Conservation (phyloP, 2,797 vertebrate species). For the Notolabrus celidotus region DNA sequence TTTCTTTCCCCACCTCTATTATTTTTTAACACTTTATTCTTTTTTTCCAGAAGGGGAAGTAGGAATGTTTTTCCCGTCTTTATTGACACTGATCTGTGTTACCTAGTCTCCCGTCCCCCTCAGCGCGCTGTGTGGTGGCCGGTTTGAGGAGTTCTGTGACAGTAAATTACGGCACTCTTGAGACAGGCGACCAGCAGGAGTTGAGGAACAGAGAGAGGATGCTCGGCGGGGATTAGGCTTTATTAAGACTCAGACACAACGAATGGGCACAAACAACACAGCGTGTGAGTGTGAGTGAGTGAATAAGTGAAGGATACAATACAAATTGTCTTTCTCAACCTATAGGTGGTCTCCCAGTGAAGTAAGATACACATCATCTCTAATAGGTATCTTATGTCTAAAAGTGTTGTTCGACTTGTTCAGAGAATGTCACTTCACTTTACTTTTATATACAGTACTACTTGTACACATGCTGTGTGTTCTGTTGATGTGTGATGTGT, state of each 20-base stretch:
- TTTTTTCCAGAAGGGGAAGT: constrained; percentile 52
- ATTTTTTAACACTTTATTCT: constrained; percentile 74
- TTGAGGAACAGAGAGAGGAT: constrained; percentile 76
- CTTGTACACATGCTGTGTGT: constrained; percentile 3
- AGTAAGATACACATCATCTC: constrained; percentile 68
- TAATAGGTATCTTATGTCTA: constrained; percentile 72
- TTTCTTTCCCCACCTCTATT: constrained; percentile 67
- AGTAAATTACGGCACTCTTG: constrained; percentile 84
- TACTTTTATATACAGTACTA: constrained; percentile 7
- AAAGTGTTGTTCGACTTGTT: constrained; percentile 63
- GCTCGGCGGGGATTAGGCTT: constrained; percentile 81
- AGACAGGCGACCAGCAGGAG: constrained; percentile 82
- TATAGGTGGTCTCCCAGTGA: constrained; percentile 68
- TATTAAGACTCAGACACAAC: constrained; percentile 79
- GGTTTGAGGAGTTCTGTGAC: constrained; percentile 82
- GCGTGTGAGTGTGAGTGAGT: constrained; percentile 60
- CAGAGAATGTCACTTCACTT: constrained; percentile 46
- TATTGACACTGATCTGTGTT: constrained; percentile 71
- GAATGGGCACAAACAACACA: constrained; percentile 74
- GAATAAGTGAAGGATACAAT: constrained; percentile 61
- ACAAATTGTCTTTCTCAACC: constrained; percentile 68
- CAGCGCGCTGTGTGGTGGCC: constrained; percentile 73
- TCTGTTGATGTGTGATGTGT: background rate
- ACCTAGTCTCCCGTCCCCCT: constrained; percentile 66
- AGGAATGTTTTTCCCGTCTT: constrained; percentile 50